Percentiles rank a stretch among this genome's conserved stretches.
phyloP scores from a whole-genome alignment of 2,797 vertebrate species.

The Peromyscus aztecus region DNA sequence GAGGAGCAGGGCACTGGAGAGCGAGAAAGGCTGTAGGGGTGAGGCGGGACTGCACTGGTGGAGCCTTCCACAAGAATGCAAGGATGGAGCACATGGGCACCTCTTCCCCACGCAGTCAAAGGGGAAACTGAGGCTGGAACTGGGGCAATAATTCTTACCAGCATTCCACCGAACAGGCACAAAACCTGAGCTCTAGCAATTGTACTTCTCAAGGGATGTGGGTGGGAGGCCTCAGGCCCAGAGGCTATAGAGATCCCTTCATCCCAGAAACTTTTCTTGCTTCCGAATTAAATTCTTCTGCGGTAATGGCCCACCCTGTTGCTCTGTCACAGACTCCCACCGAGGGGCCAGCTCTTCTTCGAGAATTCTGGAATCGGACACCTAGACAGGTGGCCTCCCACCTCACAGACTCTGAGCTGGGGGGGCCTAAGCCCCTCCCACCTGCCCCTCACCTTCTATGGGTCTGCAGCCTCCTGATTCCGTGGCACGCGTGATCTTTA shows the following conservation, averaged over 20 bases:
- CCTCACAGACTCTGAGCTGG: background rate
- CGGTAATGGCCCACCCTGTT: background rate
- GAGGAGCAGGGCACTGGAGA: background rate
- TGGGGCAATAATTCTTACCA: background rate
- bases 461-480: background rate
- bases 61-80: background rate
- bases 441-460: background rate
- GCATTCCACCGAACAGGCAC: background rate
- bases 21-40: too few relatives aligned
- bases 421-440: background rate
- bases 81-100: fast-evolving
- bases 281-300: background rate
- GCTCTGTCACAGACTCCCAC: background rate
- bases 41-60: background rate
- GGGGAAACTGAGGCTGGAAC: conserved; percentile 45
- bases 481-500: background rate
- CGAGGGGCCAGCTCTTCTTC: background rate
- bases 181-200: background rate
- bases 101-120: background rate
- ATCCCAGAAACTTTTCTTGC: background rate
- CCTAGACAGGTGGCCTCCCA: background rate
- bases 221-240: background rate
- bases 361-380: background rate
- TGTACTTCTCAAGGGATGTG: background rate
- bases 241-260: background rate